phyloP scores from a whole-genome alignment of 2,888 invertebrate species.

The Zelleria hepariella region DNA sequence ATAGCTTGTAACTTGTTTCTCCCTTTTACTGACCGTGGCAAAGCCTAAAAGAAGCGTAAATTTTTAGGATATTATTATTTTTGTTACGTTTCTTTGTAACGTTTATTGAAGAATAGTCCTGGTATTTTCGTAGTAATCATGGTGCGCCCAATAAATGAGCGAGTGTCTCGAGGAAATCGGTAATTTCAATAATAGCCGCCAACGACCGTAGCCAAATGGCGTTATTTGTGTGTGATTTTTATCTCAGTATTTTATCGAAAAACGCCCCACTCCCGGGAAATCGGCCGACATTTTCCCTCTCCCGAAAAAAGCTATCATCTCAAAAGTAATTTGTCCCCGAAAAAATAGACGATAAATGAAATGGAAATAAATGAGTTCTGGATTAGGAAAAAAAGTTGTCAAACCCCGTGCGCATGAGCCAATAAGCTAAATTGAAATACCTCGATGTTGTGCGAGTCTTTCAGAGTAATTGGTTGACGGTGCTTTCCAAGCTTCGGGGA shows the following conservation, averaged over 20 bases:
- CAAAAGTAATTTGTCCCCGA: slow-evolving; percentile 30
- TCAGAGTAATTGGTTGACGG: slow-evolving; percentile 64
- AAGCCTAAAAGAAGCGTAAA: no score
- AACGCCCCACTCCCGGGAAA: neutral
- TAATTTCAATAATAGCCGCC: neutral
- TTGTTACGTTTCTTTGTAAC: no score
- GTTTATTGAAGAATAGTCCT: neutral
- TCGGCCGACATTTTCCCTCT: neutral
- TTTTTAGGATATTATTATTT: no score
- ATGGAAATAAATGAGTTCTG: slow-evolving; percentile 50
- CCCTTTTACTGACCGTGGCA: no score
- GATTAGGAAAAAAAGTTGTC: slow-evolving; percentile 44
- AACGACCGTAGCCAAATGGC: neutral
- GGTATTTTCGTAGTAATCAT: neutral
- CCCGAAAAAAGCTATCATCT: slow-evolving; percentile 5
- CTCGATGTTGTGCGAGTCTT: slow-evolving; percentile 54
- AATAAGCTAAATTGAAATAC: slow-evolving; percentile 67
- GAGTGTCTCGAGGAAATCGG: neutral
- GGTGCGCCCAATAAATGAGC: neutral
- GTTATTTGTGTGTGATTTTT: neutral
- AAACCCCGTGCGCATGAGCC: slow-evolving; percentile 61
- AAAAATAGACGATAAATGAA: slow-evolving; percentile 44
- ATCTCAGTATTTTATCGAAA: neutral
- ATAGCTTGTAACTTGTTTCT: no score
- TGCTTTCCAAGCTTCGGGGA: slow-evolving; percentile 22